Conservation (phyloP, 2,113 vertebrate species). For the Gracilinanus agilis region DNA sequence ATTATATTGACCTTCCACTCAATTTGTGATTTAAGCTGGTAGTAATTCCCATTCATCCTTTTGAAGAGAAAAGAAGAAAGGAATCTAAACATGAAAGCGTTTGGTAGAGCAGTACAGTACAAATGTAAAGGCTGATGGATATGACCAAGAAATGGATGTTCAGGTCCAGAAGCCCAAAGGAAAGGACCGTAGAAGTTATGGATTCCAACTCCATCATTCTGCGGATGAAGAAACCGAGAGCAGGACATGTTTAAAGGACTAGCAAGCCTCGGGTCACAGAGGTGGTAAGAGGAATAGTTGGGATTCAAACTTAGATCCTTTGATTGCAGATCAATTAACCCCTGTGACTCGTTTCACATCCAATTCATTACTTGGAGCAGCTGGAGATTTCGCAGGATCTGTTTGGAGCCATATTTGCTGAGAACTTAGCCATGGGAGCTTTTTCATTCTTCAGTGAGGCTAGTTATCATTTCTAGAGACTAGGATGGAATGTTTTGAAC, state of each 20-base stretch:
- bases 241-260: neutral
- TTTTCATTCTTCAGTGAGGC: neutral
- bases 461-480: neutral
- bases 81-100: neutral
- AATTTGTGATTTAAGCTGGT: neutral
- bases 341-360: neutral
- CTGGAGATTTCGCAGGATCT: neutral
- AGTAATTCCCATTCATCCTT: neutral
- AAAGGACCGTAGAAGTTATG: neutral
- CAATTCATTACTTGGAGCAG: neutral
- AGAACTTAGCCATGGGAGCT: neutral
- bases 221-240: neutral
- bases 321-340: neutral
- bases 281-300: neutral
- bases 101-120: neutral
- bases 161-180: neutral
- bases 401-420: neutral
- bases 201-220: neutral
- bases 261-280: neutral
- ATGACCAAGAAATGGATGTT: neutral
- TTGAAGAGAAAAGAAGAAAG: neutral
- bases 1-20: neutral
- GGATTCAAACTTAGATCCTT: neutral
- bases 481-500: neutral
- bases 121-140: neutral